phyloP scores from a whole-genome alignment of 2,797 vertebrate species.

The Lepus townsendii region DNA sequence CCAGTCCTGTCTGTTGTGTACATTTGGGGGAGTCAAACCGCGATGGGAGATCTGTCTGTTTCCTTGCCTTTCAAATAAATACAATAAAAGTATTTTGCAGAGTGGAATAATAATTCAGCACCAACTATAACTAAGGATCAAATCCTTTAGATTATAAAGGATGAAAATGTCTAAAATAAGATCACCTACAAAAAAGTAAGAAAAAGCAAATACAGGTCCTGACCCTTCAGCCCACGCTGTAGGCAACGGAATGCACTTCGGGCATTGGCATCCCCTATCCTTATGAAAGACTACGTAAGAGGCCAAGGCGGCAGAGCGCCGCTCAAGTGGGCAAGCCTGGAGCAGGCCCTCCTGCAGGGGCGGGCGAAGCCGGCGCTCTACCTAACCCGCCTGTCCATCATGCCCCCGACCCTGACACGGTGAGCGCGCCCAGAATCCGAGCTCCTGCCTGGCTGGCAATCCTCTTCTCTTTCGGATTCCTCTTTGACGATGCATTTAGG shows the following conservation, averaged over 20 bases:
- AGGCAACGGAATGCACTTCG: neutral
- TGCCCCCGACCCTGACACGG: too few species aligned
- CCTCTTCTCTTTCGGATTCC: neutral
- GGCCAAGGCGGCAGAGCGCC: fast-evolving
- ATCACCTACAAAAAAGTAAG: fast-evolving
- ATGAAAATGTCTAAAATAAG: neutral
- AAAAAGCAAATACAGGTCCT: neutral
- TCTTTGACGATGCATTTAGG: neutral
- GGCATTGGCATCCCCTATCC: neutral
- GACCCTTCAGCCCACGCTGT: neutral
- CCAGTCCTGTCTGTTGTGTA: too few species aligned
- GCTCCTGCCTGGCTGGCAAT: neutral
- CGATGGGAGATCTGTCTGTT: too few species aligned
- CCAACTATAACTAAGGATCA: neutral
- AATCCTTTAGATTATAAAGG: neutral
- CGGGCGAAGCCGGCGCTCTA: neutral
- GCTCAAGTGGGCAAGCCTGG: neutral
- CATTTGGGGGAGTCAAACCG: too few species aligned
- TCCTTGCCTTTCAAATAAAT: too few species aligned
- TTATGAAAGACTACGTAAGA: neutral
- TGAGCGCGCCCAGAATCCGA: too few species aligned
- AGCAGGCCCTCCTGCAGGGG: too few species aligned
- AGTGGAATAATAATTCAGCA: neutral
- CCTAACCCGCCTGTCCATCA: neutral
- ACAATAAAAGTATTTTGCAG: too few species aligned